Evolutionary conservation across 2,113 vertebrate species (phyloP).

Genomic region (Nothoprocta perdicaria): DNA sequence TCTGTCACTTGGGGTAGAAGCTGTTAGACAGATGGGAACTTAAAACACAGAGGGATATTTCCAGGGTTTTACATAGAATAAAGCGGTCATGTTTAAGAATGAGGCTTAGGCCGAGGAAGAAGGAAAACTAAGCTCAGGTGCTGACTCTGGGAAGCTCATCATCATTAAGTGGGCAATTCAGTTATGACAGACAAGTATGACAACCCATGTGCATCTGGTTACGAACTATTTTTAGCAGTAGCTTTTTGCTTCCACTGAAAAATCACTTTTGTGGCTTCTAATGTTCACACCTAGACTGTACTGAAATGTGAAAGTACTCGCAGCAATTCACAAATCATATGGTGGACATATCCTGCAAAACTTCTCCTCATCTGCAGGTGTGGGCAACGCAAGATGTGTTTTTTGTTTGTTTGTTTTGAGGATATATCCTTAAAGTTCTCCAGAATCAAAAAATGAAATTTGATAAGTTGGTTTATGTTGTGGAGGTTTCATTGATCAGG

Average conservation of each 20-base stretch:
- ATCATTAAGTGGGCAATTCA: neutral
- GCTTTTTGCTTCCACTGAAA: neutral
- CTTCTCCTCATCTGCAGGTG: neutral
- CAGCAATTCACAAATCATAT: neutral
- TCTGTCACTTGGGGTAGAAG: neutral
- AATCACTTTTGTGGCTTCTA: neutral
- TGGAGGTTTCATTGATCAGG: neutral
- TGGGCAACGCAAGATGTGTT: accelerated
- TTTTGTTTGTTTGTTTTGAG: neutral
- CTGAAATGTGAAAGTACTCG: neutral
- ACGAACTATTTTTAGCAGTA: constrained; percentile 17
- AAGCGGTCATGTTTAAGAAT: neutral
- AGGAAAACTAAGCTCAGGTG: neutral
- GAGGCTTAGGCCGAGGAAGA: neutral
- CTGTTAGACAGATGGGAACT: neutral
- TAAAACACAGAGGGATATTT: neutral
- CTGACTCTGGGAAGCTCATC: neutral
- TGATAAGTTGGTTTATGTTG: neutral
- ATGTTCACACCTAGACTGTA: neutral
- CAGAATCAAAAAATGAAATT: neutral
- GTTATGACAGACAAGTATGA: neutral
- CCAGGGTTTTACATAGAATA: neutral
- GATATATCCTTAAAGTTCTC: neutral
- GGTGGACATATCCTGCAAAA: neutral
- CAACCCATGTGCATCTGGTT: constrained; percentile 25